These are phyloP conservation scores for Bellardia bayeri DNA, from an alignment of 2,888 invertebrate genomes.

Conservation along the genomic window DNA sequence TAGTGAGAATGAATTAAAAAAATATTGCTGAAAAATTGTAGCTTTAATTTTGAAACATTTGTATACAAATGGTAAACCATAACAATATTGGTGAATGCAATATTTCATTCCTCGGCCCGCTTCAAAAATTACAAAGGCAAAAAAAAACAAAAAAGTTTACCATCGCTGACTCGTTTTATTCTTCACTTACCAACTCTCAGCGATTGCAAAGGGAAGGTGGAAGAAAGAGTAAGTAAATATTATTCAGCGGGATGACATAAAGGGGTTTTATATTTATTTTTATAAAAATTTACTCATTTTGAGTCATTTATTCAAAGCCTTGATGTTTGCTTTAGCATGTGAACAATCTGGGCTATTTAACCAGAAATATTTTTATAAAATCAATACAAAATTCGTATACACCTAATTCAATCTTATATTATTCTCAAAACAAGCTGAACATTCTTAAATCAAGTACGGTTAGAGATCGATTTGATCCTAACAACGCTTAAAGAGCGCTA, in stretches of 20 bases:
- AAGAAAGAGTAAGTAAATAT: neutral
- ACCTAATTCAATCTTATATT: neutral
- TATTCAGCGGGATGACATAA: too few species aligned
- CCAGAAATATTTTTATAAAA: neutral
- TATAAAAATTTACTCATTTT: constrained; percentile 2
- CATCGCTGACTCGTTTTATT: neutral
- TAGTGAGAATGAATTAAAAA: too few species aligned
- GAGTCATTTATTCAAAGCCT: constrained; percentile 26
- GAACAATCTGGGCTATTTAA: constrained; percentile 4
- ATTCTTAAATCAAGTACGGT: too few species aligned
- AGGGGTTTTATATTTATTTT: constrained; percentile 44
- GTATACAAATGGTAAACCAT: too few species aligned
- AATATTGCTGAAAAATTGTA: too few species aligned
- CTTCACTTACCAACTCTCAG: neutral
- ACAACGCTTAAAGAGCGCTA: too few species aligned
- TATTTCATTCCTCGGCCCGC: neutral
- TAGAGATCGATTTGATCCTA: too few species aligned
- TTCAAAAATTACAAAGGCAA: neutral
- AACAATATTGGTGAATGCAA: too few species aligned
- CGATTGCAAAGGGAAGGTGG: neutral
- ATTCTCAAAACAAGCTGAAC: too few species aligned
- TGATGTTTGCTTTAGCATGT: constrained; percentile 13
- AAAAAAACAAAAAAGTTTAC: neutral
- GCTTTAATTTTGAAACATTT: too few species aligned
- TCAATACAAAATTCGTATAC: neutral